Conservation (phyloP, 2,797 vertebrate genomes). For the Argya squamiceps region DNA sequence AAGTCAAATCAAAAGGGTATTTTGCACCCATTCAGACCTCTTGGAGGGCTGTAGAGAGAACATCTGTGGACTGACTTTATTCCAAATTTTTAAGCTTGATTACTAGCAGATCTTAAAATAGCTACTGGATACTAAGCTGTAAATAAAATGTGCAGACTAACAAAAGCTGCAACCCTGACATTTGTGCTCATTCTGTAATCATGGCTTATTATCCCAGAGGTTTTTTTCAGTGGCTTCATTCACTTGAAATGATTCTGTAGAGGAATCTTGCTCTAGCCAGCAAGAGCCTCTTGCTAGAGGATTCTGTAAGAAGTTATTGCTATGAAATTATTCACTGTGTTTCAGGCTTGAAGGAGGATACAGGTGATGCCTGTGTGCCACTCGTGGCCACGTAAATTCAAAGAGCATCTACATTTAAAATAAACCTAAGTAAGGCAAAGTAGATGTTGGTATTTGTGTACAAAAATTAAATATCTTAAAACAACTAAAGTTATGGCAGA, state of each 20-base stretch:
- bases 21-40: constrained; percentile 33
- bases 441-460: not conserved
- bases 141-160: constrained; percentile 36
- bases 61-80: constrained; percentile 31
- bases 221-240: not conserved
- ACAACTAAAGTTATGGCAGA: not conserved
- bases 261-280: too few species aligned
- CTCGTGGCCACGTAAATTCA: not conserved
- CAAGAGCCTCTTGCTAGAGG: not conserved
- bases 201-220: not conserved
- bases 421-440: not conserved
- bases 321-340: not conserved
- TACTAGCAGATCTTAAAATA: constrained; percentile 46
- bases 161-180: constrained; percentile 24
- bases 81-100: constrained; percentile 26
- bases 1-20: not conserved
- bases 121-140: not conserved
- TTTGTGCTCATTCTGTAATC: constrained; percentile 39
- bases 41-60: not conserved
- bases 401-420: not conserved
- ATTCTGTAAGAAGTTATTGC: not conserved
- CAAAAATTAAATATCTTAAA: not conserved
- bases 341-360: not conserved
- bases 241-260: not conserved
- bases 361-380: not conserved